These are phyloP conservation scores for Arvicanthis niloticus DNA, from an alignment of 2,113 vertebrate species.

Conservation along the genomic window DNA sequence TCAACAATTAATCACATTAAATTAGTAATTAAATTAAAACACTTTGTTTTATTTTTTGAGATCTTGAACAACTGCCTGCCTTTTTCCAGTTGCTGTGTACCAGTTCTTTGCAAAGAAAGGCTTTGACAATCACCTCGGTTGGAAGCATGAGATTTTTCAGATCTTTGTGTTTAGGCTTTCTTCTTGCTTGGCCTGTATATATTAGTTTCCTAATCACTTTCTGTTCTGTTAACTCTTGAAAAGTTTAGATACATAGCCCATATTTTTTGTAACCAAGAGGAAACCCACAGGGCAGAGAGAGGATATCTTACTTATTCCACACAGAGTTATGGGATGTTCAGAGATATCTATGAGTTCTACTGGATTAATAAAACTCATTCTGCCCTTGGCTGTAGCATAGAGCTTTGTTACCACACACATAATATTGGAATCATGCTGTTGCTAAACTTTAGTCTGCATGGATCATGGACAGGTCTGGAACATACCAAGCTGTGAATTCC, in stretches of 20 bases:
- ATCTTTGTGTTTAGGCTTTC: not conserved
- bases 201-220: not conserved
- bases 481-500: not conserved
- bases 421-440: not conserved
- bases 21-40: not conserved
- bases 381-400: not conserved
- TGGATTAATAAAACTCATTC: not conserved
- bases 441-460: not conserved
- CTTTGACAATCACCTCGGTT: not conserved
- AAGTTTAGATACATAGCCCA: not conserved
- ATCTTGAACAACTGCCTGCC: not conserved
- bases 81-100: not conserved
- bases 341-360: not conserved
- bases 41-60: not conserved
- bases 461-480: not conserved
- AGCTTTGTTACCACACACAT: not conserved
- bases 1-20: not conserved
- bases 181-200: not conserved
- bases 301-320: not conserved
- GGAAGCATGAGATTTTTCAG: not conserved
- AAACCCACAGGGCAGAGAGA: not conserved
- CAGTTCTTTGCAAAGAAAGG: not conserved
- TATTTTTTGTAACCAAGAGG: not conserved
- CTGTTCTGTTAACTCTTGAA: no score
- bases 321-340: fast-evolving